A percentile compares a stretch with the other conserved stretches of the same genome.
Evolutionary conservation across 2,888 invertebrate genomes (phyloP).

Genomic region (Cerastoderma edule): DNA sequence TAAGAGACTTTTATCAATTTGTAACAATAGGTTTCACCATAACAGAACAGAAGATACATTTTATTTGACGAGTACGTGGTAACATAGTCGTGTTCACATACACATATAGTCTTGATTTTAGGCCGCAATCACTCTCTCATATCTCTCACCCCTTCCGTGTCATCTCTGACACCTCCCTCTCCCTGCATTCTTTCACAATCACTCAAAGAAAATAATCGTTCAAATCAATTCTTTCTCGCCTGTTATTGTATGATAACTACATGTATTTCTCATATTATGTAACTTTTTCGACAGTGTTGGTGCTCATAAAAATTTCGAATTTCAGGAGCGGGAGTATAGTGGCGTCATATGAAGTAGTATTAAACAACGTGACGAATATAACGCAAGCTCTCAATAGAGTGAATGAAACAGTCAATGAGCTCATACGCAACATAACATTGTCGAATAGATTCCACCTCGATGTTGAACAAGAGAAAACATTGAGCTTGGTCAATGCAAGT

Average conservation of each 20-base stretch:
- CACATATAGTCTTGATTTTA: too few relatives aligned
- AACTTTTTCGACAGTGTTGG: not conserved
- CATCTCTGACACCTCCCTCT: too few relatives aligned
- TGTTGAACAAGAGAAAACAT: not conserved
- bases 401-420: not conserved
- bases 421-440: not conserved
- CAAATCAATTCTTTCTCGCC: too few relatives aligned
- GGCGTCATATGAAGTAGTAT: not conserved
- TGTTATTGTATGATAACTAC: not conserved
- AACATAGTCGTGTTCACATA: too few relatives aligned
- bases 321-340: constrained; percentile 19
- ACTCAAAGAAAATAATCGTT: too few relatives aligned
- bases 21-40: too few relatives aligned
- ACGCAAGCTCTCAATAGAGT: not conserved
- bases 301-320: not conserved
- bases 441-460: not conserved
- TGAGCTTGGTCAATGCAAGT: not conserved
- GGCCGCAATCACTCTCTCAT: too few relatives aligned
- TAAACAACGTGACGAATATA: not conserved
- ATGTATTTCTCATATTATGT: not conserved
- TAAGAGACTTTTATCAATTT: too few relatives aligned
- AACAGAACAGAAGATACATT: too few relatives aligned
- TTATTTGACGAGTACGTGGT: too few relatives aligned
- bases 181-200: too few relatives aligned
- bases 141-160: too few relatives aligned